Evolutionary conservation across 2,888 invertebrate species (phyloP), one percentile per base, ranked within the genome.

Genomic region (Drosophila neutralis): DNA sequence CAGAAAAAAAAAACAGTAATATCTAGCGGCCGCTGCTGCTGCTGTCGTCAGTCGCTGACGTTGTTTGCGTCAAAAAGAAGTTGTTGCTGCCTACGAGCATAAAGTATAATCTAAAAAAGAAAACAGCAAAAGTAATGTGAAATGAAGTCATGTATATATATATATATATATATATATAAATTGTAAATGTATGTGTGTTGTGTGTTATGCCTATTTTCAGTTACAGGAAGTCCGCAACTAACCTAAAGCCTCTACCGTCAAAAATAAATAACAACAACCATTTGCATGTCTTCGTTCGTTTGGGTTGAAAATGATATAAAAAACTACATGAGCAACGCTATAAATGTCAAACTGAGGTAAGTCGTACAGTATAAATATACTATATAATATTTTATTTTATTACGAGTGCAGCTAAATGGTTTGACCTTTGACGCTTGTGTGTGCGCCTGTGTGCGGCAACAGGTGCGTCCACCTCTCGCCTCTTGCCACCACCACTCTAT

Each of bases 331-430:
- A 91, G 87, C 83, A 84, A 83, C 78, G 78, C 66, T 69, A 81
- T 82, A 86, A 85, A 88, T 87, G 89, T 82, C 82, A 91, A 90
- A 91, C 84, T 86, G 91, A 92, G 91, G 92, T 91, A 80, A 91
- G 91, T 86, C 57, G 8, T 15, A 21, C 10, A 7, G 29, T 24
- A 49, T 42, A 31, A 2, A 10, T 15, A 24, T 58, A 65, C 54
- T 70, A 49, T 45, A 27, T 29, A 49, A 48, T 11, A 49, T 51
- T 36, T 42, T 63, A 53, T 67, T 48, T 42, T 69, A 48, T 11
- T 53, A 11, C n/a, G 15, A 58, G 42, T 36, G 48, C 63, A 67
- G 56, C 52, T 76, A 80, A 85, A 57, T 71, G 69, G 63, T 73
- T 73, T 79, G 87, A 87, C 80, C 84, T 84, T 84, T 84, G 45